Evolutionary conservation across 2,113 vertebrate species (phyloP).

Genomic region (Hypocryptadius cinnamomeus): DNA sequence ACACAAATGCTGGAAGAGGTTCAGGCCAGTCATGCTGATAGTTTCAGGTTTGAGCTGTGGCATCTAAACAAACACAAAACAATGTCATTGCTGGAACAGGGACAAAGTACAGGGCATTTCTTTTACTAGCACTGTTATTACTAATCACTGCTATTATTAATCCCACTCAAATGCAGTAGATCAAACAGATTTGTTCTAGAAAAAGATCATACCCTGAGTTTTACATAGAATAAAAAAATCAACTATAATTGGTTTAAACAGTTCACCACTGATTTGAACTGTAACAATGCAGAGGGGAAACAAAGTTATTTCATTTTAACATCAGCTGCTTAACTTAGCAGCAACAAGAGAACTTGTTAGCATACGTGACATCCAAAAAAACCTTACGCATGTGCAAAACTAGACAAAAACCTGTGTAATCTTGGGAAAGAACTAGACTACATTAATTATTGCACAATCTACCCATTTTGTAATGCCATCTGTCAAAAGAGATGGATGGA

Average conservation of each 20-base stretch:
- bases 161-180: background rate
- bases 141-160: background rate
- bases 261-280: background rate
- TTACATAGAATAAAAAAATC: background rate
- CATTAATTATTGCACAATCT: background rate
- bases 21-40: slow-evolving; percentile 98
- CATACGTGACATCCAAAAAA: background rate
- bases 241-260: background rate
- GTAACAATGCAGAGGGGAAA: background rate
- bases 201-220: background rate
- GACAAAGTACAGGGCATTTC: background rate
- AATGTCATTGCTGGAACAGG: background rate
- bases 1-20: slow-evolving; percentile 97
- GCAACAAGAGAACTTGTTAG: background rate
- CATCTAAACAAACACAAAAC: slow-evolving; percentile 78
- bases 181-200: background rate
- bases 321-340: background rate
- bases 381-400: background rate
- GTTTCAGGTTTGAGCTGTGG: slow-evolving; percentile 97
- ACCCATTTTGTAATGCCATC: background rate
- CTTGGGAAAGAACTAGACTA: background rate
- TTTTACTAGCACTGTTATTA: background rate
- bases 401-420: background rate
- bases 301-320: background rate
- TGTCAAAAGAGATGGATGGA: background rate